These are phyloP conservation scores for Parasteatoda lunata DNA, from an alignment of 2,888 invertebrate species.

Conservation along the genomic window DNA sequence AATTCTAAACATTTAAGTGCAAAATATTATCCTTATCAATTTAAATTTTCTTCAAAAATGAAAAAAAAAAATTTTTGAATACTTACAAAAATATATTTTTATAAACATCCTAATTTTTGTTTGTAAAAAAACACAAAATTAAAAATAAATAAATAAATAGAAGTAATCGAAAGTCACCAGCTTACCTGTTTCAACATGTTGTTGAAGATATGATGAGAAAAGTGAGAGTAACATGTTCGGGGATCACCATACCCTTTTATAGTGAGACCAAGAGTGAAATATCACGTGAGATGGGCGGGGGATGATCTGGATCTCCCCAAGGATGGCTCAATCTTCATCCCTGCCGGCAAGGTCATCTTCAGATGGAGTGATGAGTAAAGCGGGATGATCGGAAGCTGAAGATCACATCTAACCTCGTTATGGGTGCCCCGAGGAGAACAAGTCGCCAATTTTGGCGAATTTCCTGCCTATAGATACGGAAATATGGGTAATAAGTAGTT, in stretches of 20 bases:
- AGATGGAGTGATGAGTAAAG: constrained; percentile 11
- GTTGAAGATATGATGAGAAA: constrained; percentile 8
- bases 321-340: constrained; percentile 56
- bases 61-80: too few species aligned
- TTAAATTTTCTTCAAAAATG: too few species aligned
- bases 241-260: constrained; percentile 32
- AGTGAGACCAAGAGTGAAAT: constrained; percentile 21
- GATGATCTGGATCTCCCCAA: constrained; percentile 62
- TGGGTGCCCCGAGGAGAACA: too few species aligned
- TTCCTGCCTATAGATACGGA: background rate
- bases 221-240: constrained; percentile 43
- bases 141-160: background rate
- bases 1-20: too few species aligned
- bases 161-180: background rate
- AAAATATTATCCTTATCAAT: too few species aligned
- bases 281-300: constrained; percentile 44
- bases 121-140: background rate
- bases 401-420: constrained; percentile 9
- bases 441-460: background rate
- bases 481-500: too few species aligned
- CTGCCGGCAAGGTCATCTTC: constrained; percentile 51
- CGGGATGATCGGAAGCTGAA: background rate
- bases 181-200: constrained; percentile 54
- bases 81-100: too few species aligned
- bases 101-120: too few species aligned